Base-by-base conservation (phyloP, 2,113 vertebrate genomes). In the Notarius lentiginosus region DNA sequence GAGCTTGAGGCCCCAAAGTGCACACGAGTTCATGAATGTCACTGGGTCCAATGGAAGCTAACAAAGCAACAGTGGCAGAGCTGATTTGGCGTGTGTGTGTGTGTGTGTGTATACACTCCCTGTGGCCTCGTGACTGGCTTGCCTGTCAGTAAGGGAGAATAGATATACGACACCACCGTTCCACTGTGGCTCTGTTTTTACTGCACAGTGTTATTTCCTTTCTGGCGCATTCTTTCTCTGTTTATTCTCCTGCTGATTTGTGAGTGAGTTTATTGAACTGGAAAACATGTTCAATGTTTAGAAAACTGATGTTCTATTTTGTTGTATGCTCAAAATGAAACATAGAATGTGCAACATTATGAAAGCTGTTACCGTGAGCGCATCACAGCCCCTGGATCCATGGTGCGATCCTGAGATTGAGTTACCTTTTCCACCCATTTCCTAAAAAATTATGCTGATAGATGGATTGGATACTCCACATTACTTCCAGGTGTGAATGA, bases 121-220 rank as follows among this genome's bases (percentile, higher is more conserved):
- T 82, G 77, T 65, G 79, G 51, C 20, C 80, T n/a, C 47, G 7
- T 79, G 75, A 76, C 68, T 79, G 51, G 14, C 27, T 84, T 22
- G 88, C 41, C 53, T 65, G 75, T 89, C 58, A 63, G 81, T 84
- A 76, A 84, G 61, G 82, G 81, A 81, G 53, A 80, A 51, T 82
- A 85, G 91, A 91, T 88, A 90, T 70, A 79, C 22, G 88, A 93
- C 89, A 87, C 88, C 61, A 81, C 17, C 72, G 87, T 83, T 91
- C 87, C 89, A 88, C 81, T 70, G 18, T 2, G 70, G 66, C 61
- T 88, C 75, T 51, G 60, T 89, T 93, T 92, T 90, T 92, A 81
- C 56, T 86, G 77, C 30, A 41, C 79, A 58, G 53, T 84, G 63
- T 58, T 73, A 73, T 89, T 89, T 89, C 20, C 65, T 86, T 91